Evolutionary conservation across 35 echinoderm and acorn worm genomes (phyloP), one percentile per base, ranked within the genome.

Genomic region (Holothuria glaberrima): DNA sequence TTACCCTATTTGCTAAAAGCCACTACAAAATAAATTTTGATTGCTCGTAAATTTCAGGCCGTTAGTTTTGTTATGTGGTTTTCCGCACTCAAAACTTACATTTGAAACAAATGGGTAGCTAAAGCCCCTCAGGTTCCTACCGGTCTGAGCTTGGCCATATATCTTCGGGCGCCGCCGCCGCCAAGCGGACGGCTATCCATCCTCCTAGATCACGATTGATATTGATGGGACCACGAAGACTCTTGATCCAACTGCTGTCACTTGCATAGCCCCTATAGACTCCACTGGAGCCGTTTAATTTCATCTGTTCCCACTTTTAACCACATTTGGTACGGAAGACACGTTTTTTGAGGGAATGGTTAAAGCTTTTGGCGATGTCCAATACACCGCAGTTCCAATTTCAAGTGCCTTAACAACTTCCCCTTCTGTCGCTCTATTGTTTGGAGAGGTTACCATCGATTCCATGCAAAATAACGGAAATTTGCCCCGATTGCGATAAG

Each of bases 401-500:
- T 83, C 54, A 61, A 84, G 80, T 61, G 80, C 58, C 54, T 56
- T 84, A 84, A 84, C 20, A 84, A 63, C 57, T 84, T 84, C 80
- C 80, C 17, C 56, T 58, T 58, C 80, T 33, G 57, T 35, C 58
- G 26, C 27, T 59, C 80, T 63, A 84, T 84, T 84, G 80, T 84
- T 84, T 61, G 30, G 54, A 54, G 9, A 32, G 29, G 80, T 61
- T 19, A 35, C 57, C 30, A 84, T 84, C 46, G 54, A 84, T 84
- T 62, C 80, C 56, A 30, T 57, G 30, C 54, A 84, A 52, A 61
- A 61, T 25, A 61, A 84, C 80, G 80, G 80, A 84, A 84, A 84
- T 84, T 84, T 61, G 80, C 80, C 56, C 80, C 80, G 80, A 84
- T 84, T 84, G 80, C 18, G 80, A 84, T 84, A 84, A 84, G 54